phyloP scores from a whole-genome alignment of 2,888 invertebrate genomes.

The Polia nebulosa region DNA sequence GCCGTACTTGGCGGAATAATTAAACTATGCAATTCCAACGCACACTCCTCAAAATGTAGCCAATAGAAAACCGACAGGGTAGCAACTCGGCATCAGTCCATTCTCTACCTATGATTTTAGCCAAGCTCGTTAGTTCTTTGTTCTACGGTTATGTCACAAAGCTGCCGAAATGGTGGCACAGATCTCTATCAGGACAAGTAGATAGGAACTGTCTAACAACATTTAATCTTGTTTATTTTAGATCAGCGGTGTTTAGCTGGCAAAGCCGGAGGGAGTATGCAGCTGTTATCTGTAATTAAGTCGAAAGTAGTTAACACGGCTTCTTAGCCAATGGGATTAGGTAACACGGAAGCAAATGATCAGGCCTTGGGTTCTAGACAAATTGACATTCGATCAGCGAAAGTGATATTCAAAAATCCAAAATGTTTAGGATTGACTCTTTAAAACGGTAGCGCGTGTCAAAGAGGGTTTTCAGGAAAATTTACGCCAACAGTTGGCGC shows the following conservation, averaged over 20 bases:
- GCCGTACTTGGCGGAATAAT: no score
- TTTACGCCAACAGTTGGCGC: no score
- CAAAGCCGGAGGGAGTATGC: conserved; percentile 11
- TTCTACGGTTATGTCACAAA: conserved; percentile 22
- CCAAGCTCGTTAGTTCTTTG: conserved; percentile 20
- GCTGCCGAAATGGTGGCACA: conserved; percentile 22
- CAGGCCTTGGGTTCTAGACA: background rate
- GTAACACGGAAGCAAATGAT: conserved; percentile 29
- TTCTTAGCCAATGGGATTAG: conserved; percentile 23
- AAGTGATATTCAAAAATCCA: background rate
- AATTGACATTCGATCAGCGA: background rate
- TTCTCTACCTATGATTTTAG: background rate
- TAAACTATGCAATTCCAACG: no score
- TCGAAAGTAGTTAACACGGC: conserved; percentile 22
- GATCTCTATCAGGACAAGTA: conserved; percentile 29
- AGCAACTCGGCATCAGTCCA: no score
- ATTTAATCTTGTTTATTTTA: conserved; percentile 14
- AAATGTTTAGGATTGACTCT: no score
- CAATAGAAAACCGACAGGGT: no score
- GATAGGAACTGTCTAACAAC: conserved; percentile 3
- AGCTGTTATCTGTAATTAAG: conserved; percentile 47
- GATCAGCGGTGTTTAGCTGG: background rate
- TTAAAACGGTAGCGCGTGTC: no score
- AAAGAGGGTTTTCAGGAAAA: no score
- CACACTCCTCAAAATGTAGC: no score